A percentile compares a stretch with the other conserved stretches of the same genome.
phyloP scores from a whole-genome alignment of 2,113 vertebrate genomes.

The Sinocyclocheilus anshuiensis region DNA sequence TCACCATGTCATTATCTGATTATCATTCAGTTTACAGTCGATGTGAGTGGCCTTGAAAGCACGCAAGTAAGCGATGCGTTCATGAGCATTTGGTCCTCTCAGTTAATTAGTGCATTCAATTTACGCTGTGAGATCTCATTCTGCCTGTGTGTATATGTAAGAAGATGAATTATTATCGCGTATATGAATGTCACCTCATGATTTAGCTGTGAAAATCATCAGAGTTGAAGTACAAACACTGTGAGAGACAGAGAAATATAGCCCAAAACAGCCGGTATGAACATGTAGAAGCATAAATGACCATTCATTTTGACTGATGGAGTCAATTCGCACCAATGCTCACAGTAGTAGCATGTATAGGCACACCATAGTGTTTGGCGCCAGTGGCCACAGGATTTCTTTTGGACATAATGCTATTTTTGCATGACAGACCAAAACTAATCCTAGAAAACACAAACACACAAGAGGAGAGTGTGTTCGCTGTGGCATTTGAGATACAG shows the following conservation, averaged over 20 bases:
- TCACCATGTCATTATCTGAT: constrained; percentile 19
- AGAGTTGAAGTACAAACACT: background rate
- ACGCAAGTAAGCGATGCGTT: background rate
- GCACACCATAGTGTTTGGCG: background rate
- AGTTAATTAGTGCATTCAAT: background rate
- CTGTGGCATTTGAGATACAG: background rate
- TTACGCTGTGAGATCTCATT: background rate
- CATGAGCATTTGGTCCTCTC: background rate
- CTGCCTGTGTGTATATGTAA: background rate
- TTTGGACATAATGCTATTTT: background rate
- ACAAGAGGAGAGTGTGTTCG: background rate
- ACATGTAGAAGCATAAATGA: background rate
- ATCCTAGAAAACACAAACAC: constrained; percentile 1
- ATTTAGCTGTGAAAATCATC: background rate
- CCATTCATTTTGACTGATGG: background rate
- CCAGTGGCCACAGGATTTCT: background rate
- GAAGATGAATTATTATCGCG: background rate
- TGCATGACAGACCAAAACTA: constrained; percentile 12
- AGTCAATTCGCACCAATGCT: background rate
- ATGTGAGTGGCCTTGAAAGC: background rate
- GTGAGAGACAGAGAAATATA: background rate
- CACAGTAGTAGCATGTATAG: background rate
- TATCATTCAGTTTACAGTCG: background rate
- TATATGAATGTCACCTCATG: background rate
- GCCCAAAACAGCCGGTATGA: no score